Evolutionary conservation across 2,113 vertebrate species (phyloP).

Genomic region (Embiotoca jacksoni): DNA sequence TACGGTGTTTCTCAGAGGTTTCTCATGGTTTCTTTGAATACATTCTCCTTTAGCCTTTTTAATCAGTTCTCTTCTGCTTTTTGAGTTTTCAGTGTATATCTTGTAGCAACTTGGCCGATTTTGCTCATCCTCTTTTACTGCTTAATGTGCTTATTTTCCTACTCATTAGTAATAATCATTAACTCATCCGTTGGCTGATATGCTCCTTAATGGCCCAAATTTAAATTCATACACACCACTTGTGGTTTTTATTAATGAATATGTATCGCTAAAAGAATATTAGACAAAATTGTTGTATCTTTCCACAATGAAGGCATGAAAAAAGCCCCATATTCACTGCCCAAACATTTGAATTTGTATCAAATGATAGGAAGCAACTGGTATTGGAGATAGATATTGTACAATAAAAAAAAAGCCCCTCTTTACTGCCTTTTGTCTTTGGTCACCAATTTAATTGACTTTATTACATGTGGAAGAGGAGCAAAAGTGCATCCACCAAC

Average conservation of each 20-base stretch:
- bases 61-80: not conserved
- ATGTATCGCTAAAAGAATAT: no score
- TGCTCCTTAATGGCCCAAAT: no score
- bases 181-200: no score
- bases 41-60: not conserved
- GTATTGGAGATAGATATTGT: not conserved
- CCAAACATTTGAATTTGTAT: no score
- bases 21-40: not conserved
- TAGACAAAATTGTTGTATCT: no score
- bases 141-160: not conserved
- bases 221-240: no score
- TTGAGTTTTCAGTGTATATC: no score
- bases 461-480: conserved; percentile 43
- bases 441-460: conserved; percentile 50
- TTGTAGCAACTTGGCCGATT: no score
- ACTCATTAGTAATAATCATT: not conserved
- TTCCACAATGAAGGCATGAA: no score
- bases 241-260: no score
- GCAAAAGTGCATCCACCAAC: conserved; percentile 59
- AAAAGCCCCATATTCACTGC: no score
- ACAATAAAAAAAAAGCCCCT: not conserved
- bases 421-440: conserved; percentile 17
- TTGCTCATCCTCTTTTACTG: not conserved
- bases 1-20: not conserved
- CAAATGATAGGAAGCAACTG: not conserved